These are phyloP conservation scores for Ephialtes manifestator DNA, from an alignment of 2,888 invertebrate genomes.

Conservation along the genomic window DNA sequence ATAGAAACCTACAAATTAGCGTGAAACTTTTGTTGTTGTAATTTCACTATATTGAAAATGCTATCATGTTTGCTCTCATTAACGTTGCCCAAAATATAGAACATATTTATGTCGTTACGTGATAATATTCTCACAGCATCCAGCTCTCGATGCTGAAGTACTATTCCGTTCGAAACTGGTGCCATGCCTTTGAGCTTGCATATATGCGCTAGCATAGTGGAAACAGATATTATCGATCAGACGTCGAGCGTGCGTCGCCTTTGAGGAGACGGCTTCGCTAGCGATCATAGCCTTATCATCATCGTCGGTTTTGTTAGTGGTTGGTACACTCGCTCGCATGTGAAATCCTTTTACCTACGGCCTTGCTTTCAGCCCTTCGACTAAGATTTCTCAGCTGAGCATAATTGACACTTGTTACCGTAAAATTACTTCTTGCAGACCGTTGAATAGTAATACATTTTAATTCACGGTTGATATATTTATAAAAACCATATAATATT, in stretches of 20 bases:
- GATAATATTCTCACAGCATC: not conserved
- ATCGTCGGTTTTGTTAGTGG: not conserved
- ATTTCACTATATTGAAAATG: not conserved
- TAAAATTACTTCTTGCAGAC: not conserved
- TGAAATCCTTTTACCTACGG: not conserved
- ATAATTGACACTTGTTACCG: not conserved
- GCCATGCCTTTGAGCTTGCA: conserved; percentile 48
- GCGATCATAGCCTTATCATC: conserved; percentile 48
- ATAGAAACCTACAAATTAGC: too few species aligned
- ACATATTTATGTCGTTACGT: conserved; percentile 9
- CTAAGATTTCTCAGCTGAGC: not conserved
- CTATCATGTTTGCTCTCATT: not conserved
- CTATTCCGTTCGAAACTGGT: conserved; percentile 21
- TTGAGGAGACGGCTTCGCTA: conserved; percentile 36
- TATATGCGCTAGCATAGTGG: conserved; percentile 47
- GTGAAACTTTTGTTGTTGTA: too few species aligned
- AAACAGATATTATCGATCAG: conserved; percentile 66
- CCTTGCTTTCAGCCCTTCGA: not conserved
- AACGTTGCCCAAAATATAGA: not conserved
- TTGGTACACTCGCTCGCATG: conserved; percentile 9
- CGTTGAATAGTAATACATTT: too few species aligned
- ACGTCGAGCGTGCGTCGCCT: conserved; percentile 47
- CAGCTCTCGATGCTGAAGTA: not conserved
- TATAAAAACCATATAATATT: too few species aligned
- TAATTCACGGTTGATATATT: too few species aligned